Conservation (phyloP, 2,113 vertebrate species). For the Zapus hudsonius region DNA sequence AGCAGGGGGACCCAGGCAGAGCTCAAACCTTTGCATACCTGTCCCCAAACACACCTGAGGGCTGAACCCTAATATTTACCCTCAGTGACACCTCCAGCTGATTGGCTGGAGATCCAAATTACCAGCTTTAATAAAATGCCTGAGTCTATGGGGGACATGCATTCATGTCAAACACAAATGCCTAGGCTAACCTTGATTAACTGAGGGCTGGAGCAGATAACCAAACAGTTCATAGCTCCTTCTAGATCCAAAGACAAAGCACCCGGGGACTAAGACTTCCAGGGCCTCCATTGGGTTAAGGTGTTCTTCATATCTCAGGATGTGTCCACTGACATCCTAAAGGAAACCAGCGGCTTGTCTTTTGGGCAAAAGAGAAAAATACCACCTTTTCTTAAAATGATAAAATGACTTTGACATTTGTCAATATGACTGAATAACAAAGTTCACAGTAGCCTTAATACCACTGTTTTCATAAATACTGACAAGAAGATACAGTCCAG, state of each 20-base stretch:
- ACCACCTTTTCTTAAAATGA: constrained; percentile 50
- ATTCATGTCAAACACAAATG: too few relatives aligned
- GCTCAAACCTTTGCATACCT: too few relatives aligned
- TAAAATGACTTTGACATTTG: neutral
- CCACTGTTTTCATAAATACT: neutral
- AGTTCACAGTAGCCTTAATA: constrained; percentile 35
- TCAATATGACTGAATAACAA: constrained; percentile 29
- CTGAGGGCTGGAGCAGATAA: neutral
- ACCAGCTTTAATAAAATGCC: too few relatives aligned
- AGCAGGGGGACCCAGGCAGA: too few relatives aligned
- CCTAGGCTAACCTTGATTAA: neutral
- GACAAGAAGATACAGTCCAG: neutral
- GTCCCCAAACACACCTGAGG: too few relatives aligned
- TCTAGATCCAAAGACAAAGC: neutral
- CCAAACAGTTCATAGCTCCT: neutral
- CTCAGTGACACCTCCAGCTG: too few relatives aligned
- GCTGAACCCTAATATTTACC: too few relatives aligned
- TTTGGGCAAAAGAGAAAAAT: neutral
- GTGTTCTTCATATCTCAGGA: neutral
- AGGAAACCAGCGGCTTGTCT: neutral
- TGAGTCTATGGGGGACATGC: too few relatives aligned
- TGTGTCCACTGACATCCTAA: neutral
- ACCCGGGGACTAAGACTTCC: neutral
- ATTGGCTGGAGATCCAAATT: too few relatives aligned
- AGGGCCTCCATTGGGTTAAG: neutral